A percentile compares a stretch with the other conserved stretches of the same genome.
These are phyloP conservation scores for Myotis myotis DNA, from an alignment of 2,797 vertebrate genomes.

Conservation along the genomic window DNA sequence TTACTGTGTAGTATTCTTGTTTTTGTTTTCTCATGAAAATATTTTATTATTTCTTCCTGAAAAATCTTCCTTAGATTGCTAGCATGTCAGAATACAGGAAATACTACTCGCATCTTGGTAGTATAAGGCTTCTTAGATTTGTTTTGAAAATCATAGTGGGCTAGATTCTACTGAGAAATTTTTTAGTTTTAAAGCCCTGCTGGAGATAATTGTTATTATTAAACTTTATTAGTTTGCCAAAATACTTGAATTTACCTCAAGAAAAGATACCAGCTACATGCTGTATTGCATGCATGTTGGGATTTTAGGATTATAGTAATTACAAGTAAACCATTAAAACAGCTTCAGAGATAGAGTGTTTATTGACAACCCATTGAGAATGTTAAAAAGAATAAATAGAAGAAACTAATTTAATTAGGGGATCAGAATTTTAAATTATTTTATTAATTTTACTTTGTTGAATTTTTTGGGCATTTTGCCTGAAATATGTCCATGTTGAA, in stretches of 20 bases:
- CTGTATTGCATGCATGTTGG: background rate
- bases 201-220: background rate
- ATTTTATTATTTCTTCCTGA: background rate
- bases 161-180: slow-evolving; percentile 25
- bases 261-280: slow-evolving; percentile 28
- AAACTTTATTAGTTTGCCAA: slow-evolving; percentile 72
- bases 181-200: background rate
- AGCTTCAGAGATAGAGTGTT: slow-evolving; percentile 28
- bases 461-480: slow-evolving; percentile 42
- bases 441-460: slow-evolving; percentile 13
- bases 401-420: background rate
- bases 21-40: background rate
- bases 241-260: slow-evolving; percentile 65
- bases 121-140: slow-evolving; percentile 8
- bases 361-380: slow-evolving; percentile 43
- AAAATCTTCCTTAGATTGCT: background rate
- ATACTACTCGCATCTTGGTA: background rate
- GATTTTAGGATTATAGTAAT: slow-evolving; percentile 9
- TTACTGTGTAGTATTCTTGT: background rate
- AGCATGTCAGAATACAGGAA: background rate
- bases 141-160: slow-evolving; percentile 45
- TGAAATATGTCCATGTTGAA: slow-evolving; percentile 14
- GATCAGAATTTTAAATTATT: slow-evolving; percentile 57
- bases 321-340: slow-evolving; percentile 8
- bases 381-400: background rate